phyloP scores from a whole-genome alignment of 1,140 invertebrate species.

The Cyclina sinensis region DNA sequence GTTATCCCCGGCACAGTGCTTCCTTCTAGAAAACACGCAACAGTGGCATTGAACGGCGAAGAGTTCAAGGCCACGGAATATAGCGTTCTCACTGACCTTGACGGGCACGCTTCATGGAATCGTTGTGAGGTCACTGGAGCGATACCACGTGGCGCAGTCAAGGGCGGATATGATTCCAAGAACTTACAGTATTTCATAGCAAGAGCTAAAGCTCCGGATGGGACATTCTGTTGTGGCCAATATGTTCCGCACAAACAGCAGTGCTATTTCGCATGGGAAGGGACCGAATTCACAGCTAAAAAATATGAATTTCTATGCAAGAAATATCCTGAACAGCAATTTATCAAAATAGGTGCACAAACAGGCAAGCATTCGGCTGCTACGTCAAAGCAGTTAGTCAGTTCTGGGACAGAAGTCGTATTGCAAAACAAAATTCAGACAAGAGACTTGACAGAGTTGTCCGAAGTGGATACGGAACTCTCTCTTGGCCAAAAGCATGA shows the following conservation, averaged over 20 bases:
- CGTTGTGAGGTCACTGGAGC: slow-evolving; percentile 1
- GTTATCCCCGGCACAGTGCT: slow-evolving; percentile 37
- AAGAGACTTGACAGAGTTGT: neutral
- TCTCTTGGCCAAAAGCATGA: too few species aligned
- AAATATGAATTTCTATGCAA: slow-evolving; percentile 36
- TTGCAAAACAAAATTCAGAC: neutral
- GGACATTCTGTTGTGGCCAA: slow-evolving; percentile 17
- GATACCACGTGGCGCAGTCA: slow-evolving; percentile 37
- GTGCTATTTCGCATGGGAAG: slow-evolving; percentile 49
- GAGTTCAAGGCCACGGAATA: slow-evolving; percentile 45
- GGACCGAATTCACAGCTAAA: neutral
- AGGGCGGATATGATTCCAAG: slow-evolving; percentile 40
- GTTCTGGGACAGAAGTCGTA: neutral
- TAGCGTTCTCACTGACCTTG: slow-evolving; percentile 28
- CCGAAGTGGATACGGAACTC: neutral
- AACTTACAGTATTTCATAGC: slow-evolving; percentile 33
- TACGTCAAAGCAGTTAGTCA: neutral
- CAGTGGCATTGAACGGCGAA: slow-evolving; percentile 22
- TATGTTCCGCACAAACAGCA: slow-evolving; percentile 47
- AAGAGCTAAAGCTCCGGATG: slow-evolving; percentile 47
- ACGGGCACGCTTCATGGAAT: slow-evolving; percentile 12
- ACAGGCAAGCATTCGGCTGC: too few species aligned
- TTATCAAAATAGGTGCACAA: neutral
- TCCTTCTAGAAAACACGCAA: slow-evolving; percentile 10
- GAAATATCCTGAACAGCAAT: neutral